Conservation (phyloP, 2,797 vertebrate genomes). For the Mus minutoides region DNA sequence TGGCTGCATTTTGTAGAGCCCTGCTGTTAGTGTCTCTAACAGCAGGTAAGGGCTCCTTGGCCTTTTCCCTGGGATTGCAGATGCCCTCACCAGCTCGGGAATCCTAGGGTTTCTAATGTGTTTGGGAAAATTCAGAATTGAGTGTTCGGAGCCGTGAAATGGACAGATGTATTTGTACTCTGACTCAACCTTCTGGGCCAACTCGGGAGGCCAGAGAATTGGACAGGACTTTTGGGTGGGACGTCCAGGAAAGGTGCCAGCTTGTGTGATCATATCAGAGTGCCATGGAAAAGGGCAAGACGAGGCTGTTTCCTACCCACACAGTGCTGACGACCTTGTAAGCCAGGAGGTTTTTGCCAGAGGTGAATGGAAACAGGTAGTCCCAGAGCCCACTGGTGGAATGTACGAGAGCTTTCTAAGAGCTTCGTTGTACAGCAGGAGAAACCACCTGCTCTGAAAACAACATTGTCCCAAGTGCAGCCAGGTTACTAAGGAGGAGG, state of each 20-base stretch:
- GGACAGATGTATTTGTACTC: slow-evolving; percentile 37
- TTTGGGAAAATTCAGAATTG: slow-evolving; percentile 51
- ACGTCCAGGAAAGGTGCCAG: slow-evolving; percentile 67
- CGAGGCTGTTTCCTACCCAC: slow-evolving; percentile 41
- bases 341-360: slow-evolving; percentile 48
- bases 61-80: slow-evolving; percentile 32
- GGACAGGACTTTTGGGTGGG: slow-evolving; percentile 53
- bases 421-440: not conserved
- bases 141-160: slow-evolving; percentile 33
- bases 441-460: slow-evolving; percentile 53
- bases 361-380: slow-evolving; percentile 47
- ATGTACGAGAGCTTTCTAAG: slow-evolving; percentile 68
- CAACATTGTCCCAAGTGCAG: not conserved
- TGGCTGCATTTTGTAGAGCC: not conserved
- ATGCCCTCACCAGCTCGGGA: not conserved
- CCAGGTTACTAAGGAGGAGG: slow-evolving; percentile 23
- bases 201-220: slow-evolving; percentile 60
- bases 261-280: slow-evolving; percentile 60
- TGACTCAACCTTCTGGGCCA: slow-evolving; percentile 57
- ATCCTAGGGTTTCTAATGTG: slow-evolving; percentile 8
- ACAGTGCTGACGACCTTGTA: slow-evolving; percentile 56
- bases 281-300: slow-evolving; percentile 55
- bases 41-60: not conserved
- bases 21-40: not conserved
- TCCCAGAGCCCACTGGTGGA: slow-evolving; percentile 63